Evolutionary conservation across 2,797 vertebrate genomes (phyloP).

Genomic region (Hylomyscus alleni): DNA sequence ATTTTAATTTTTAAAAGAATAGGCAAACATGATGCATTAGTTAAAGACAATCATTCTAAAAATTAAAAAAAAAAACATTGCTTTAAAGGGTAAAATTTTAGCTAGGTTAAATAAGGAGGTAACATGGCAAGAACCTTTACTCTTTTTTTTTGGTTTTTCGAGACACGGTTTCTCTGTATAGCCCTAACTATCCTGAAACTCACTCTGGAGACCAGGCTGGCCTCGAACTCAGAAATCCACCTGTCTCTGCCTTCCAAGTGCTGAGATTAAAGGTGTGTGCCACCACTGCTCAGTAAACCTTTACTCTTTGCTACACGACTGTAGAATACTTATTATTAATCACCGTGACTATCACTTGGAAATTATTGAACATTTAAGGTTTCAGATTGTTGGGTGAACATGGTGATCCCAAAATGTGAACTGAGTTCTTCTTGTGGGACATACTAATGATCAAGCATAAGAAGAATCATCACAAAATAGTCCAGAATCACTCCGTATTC

Average conservation of each 20-base stretch:
- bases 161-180: no score
- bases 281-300: no score
- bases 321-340: background rate
- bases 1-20: constrained; percentile 35
- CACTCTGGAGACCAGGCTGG: no score
- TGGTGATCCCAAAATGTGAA: background rate
- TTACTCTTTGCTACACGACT: background rate
- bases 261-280: no score
- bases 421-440: background rate
- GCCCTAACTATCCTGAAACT: no score
- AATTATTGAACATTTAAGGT: background rate
- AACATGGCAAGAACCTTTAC: background rate
- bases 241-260: no score
- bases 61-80: background rate
- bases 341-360: background rate
- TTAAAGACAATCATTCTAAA: background rate
- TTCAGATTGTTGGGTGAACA: background rate
- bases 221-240: no score
- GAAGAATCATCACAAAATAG: constrained; percentile 5
- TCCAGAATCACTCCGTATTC: background rate
- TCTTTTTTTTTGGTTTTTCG: no score
- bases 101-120: constrained; percentile 20
- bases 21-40: constrained; percentile 9
- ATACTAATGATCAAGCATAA: background rate
- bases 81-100: background rate